These are phyloP conservation scores for Clamator glandarius DNA, from an alignment of 2,797 vertebrate species.

Conservation along the genomic window DNA sequence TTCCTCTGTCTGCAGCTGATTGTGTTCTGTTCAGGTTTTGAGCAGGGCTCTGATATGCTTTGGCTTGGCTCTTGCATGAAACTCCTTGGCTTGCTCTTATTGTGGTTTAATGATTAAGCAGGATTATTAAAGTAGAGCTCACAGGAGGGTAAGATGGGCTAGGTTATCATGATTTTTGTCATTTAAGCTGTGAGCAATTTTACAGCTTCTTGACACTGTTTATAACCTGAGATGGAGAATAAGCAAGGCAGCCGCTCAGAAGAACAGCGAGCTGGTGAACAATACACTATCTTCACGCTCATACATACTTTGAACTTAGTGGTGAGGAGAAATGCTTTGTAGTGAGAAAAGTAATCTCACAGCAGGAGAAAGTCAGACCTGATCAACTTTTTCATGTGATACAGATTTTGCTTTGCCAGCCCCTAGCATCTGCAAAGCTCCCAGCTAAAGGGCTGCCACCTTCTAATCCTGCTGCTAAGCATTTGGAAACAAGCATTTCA, in stretches of 20 bases:
- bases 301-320: conserved; percentile 53
- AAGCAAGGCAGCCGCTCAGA: conserved; percentile 28
- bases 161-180: conserved; percentile 26
- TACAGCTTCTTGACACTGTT: conserved; percentile 44
- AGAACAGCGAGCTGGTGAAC: conserved; percentile 49
- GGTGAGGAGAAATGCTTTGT: conserved; percentile 64
- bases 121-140: conserved; percentile 53
- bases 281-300: conserved; percentile 62
- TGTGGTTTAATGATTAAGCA: conserved; percentile 59
- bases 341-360: conserved; percentile 68
- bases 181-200: conserved; percentile 43
- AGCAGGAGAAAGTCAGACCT: conserved; percentile 47
- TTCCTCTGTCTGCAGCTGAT: not conserved
- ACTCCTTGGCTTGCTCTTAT: conserved; percentile 26
- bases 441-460: conserved; percentile 25
- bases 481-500: conserved; percentile 53
- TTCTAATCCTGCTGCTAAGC: conserved; percentile 66
- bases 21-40: not conserved
- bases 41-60: not conserved
- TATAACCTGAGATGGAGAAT: conserved; percentile 42
- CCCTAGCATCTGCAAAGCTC: conserved; percentile 60
- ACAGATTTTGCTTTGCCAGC: conserved; percentile 66
- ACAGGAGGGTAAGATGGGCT: conserved; percentile 22
- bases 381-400: conserved; percentile 69
- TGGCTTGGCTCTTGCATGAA: conserved; percentile 15